Base-by-base conservation (phyloP, 2,113 vertebrate genomes). In the Hippocampus guttulatus region DNA sequence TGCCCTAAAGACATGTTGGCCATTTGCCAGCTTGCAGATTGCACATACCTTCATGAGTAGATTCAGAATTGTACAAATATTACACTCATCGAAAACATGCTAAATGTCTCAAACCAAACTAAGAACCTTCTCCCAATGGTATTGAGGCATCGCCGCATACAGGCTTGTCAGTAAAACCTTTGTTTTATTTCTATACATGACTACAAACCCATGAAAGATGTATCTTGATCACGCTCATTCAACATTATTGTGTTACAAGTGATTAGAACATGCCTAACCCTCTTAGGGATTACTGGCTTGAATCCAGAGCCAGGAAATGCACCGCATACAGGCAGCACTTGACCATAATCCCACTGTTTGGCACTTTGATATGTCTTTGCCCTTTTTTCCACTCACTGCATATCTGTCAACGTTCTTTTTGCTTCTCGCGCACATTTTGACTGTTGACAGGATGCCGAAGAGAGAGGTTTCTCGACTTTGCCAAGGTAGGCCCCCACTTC, bases 261-360 rank as follows among this genome's bases (percentile, higher is more conserved):
- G 85, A 88, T 88, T 84, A 84, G 76, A 84, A 85, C 79, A 82
- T 75, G 74, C 75, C 77, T 79, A 82, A 83, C 75, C 85, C 83
- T 88, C 81, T 85, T 81, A 81, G 45, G 69, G 84, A 88, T 88
- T 84, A 88, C 77, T 85, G 72, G 76, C 69, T 85, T 88, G 75
- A 88, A 82, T 77, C 51, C 33, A 62, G 57, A 61, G 83, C 80
- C 78, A 87, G 81, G 45, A 80, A 86, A 81, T 81, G 74, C 75
- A 75, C 82, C 84, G 77, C 85, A 84, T 81, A 79, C 43, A 8
- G 57, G 23, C 75, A 75, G 70, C 40, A 7, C 73, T 43, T 67
- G 71, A 67, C 70, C 80, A 83, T 68, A 84, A 86, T 76, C 64
- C 70, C 27, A 82, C 68, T 71, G 60, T 78, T 77, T 74, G 66